Percentiles rank a stretch among this genome's conserved stretches.
Conservation (phyloP, 2,113 vertebrate species). For the Daboia siamensis region DNA sequence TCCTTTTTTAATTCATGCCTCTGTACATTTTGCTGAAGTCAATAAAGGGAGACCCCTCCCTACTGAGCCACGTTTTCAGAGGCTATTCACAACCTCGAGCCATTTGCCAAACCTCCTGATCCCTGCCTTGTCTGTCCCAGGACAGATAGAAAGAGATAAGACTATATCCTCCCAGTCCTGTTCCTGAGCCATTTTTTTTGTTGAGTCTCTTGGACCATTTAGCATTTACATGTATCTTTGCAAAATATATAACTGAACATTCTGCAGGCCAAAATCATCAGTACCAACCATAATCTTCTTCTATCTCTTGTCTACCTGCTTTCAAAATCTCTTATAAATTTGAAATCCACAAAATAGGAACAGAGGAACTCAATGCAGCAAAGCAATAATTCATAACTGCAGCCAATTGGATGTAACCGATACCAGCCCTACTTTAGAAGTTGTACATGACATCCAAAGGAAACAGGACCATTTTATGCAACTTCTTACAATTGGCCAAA, state of each 20-base stretch:
- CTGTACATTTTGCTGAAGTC: constrained; percentile 59
- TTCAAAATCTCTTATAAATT: background rate
- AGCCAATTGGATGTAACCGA: background rate
- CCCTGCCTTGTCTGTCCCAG: background rate
- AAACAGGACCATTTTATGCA: background rate
- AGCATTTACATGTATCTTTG: background rate
- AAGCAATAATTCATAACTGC: background rate
- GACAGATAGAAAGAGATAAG: background rate
- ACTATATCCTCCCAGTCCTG: background rate
- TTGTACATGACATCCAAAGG: background rate
- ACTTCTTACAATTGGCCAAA: background rate
- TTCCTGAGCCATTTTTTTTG: background rate
- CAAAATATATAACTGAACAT: background rate
- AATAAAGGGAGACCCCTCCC: constrained; percentile 52
- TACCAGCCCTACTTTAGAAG: background rate
- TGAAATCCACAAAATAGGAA: background rate
- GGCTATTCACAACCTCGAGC: background rate
- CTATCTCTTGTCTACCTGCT: background rate
- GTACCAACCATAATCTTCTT: background rate
- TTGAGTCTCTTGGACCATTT: background rate
- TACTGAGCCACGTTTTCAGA: constrained; percentile 26
- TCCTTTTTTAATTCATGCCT: constrained; percentile 61
- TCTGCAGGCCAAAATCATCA: background rate
- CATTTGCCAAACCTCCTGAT: background rate
- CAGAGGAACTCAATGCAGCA: background rate